These are phyloP conservation scores for Aproaerema taeniolella DNA, from an alignment of 2,888 invertebrate species.

Conservation along the genomic window DNA sequence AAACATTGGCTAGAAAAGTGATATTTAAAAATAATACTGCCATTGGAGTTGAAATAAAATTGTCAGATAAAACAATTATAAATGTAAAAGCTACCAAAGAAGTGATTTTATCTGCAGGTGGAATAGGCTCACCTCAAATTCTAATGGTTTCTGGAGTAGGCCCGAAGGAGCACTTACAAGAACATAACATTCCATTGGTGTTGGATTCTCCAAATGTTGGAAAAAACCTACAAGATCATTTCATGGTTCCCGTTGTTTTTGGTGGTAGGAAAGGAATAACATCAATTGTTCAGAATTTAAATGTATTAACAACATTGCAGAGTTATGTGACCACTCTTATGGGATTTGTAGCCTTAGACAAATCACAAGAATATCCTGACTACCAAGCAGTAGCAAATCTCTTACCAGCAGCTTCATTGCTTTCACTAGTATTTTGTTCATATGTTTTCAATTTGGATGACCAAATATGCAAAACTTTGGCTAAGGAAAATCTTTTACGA, in stretches of 20 bases:
- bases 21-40: conserved; percentile 32
- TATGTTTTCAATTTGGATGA: conserved; percentile 31
- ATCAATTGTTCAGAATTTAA: conserved; percentile 26
- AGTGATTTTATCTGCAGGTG: conserved; percentile 46
- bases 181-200: conserved; percentile 31
- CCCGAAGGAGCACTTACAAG: conserved; percentile 35
- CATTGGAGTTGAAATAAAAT: conserved; percentile 34
- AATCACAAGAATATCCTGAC: conserved; percentile 39
- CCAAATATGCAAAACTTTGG: conserved; percentile 27
- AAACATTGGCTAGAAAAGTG: conserved; percentile 37
- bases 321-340: conserved; percentile 37
- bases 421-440: conserved; percentile 30
- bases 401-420: conserved; percentile 26
- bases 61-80: conserved; percentile 23
- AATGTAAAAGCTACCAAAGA: conserved; percentile 33
- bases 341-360: conserved; percentile 39
- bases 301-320: conserved; percentile 27
- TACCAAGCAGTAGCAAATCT: conserved; percentile 37
- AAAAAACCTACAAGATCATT: conserved; percentile 44
- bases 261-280: conserved; percentile 22
- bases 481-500: conserved; percentile 22
- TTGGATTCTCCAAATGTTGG: conserved; percentile 41
- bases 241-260: conserved; percentile 31
- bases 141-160: conserved; percentile 54
- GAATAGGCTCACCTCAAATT: conserved; percentile 43